These are phyloP conservation scores for Rhyacichthys aspro DNA, from an alignment of 2,797 vertebrate species.

Conservation along the genomic window DNA sequence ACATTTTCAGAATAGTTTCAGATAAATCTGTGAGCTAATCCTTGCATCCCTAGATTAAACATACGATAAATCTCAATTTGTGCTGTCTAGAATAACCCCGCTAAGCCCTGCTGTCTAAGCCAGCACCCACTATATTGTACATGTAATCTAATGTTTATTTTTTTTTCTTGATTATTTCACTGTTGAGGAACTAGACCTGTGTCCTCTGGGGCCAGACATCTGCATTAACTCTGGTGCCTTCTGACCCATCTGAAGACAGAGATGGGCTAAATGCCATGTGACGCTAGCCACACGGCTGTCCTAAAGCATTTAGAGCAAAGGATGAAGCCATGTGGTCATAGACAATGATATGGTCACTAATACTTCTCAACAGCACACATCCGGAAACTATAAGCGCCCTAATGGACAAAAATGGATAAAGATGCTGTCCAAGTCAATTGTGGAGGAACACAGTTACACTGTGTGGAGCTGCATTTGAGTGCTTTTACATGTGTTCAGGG, in stretches of 20 bases:
- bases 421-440: constrained; percentile 43
- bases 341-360: constrained; percentile 58
- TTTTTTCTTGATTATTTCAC: not conserved
- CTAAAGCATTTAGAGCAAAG: constrained; percentile 60
- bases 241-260: constrained; percentile 44
- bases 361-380: constrained; percentile 53
- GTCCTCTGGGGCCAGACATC: constrained; percentile 17
- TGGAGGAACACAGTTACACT: constrained; percentile 44
- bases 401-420: constrained; percentile 70
- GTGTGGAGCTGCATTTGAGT: constrained; percentile 3
- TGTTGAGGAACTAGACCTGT: constrained; percentile 12
- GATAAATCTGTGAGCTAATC: not conserved
- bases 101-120: not conserved
- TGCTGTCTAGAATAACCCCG: no score
- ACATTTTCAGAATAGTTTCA: not conserved
- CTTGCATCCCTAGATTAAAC: not conserved
- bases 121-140: not conserved
- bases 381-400: constrained; percentile 54
- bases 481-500: constrained; percentile 21
- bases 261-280: constrained; percentile 55
- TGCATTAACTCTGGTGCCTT: constrained; percentile 43
- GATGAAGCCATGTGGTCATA: constrained; percentile 50
- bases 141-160: not conserved
- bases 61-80: not conserved
- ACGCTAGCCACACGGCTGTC: constrained; percentile 61